Conservation (phyloP, 2,113 vertebrate genomes). For the Macaca fascicularis region T2T-MFA8v1.1 NC_088379.1:12078501-12079000, state of each 20-base stretch:
- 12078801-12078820: neutral
- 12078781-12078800: neutral
- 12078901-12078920: neutral
- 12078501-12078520: neutral
- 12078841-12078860: neutral
- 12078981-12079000: neutral
- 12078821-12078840: neutral
- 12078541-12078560: neutral
- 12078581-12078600: too few species aligned
- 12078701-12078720: neutral
- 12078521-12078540: neutral
- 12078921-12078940: neutral
- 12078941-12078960: neutral
- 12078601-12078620: neutral
- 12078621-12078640: neutral
- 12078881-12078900: too few species aligned
- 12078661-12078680: too few species aligned
- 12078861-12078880: neutral
- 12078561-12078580: neutral
- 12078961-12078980: neutral
- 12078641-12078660: neutral
- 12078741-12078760: neutral
- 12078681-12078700: neutral
- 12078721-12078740: rapidly evolving
- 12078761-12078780: neutral